phyloP scores from a whole-genome alignment of 2,797 vertebrate genomes.

The Acrossocheilus wenchowensis region DNA sequence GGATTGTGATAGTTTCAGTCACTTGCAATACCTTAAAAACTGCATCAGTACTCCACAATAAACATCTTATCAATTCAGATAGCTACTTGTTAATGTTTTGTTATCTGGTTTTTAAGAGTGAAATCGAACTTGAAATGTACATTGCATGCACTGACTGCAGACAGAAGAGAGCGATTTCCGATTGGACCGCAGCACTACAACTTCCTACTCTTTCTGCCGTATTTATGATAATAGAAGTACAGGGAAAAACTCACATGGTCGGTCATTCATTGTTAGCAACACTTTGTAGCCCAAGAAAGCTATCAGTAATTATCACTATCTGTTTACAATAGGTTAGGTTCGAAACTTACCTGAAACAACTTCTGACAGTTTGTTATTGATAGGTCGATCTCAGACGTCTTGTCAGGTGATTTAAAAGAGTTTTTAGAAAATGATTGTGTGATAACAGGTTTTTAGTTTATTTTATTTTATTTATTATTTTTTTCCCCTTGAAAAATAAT shows the following conservation, averaged over 20 bases:
- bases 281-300: slow-evolving; percentile 5
- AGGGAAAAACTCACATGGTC: slow-evolving; percentile 82
- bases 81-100: not conserved
- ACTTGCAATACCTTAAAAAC: not conserved
- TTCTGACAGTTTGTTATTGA: not conserved
- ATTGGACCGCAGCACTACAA: slow-evolving; percentile 42
- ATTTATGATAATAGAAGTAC: slow-evolving; percentile 68
- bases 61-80: not conserved
- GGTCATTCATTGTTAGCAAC: slow-evolving; percentile 49
- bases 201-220: slow-evolving; percentile 72
- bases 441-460: not conserved
- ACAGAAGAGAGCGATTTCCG: slow-evolving; percentile 31
- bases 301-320: not conserved
- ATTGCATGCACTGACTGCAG: not conserved
- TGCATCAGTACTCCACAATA: not conserved
- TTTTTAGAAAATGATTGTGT: not conserved
- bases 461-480: too few species aligned
- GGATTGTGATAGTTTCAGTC: not conserved
- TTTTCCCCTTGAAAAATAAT: not conserved
- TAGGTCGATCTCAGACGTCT: not conserved
- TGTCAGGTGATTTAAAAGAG: not conserved
- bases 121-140: not conserved
- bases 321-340: not conserved
- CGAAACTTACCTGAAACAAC: not conserved
- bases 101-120: not conserved